Evolutionary conservation across 2,888 invertebrate species (phyloP).

Genomic region (Tachina grossa): DNA sequence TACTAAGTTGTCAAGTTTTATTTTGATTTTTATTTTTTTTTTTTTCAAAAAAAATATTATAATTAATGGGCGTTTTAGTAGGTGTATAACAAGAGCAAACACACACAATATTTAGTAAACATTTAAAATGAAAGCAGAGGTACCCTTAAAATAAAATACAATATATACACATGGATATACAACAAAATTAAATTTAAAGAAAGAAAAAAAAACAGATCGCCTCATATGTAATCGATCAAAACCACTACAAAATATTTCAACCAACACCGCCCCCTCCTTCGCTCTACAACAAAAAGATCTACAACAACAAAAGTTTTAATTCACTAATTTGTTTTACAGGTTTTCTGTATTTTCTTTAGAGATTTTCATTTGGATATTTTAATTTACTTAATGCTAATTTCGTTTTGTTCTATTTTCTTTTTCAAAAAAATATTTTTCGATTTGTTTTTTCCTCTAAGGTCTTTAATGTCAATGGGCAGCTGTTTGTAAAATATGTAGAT

Average conservation of each 20-base stretch:
- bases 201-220: constrained; percentile 63
- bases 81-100: constrained; percentile 59
- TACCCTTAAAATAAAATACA: constrained; percentile 51
- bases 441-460: constrained; percentile 33
- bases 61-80: constrained; percentile 72
- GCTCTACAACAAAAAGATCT: background rate
- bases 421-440: constrained; percentile 38
- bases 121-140: constrained; percentile 46
- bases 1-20: constrained; percentile 54
- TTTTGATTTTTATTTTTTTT: constrained; percentile 28
- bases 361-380: constrained; percentile 18
- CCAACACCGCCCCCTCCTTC: constrained; percentile 41
- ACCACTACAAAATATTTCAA: constrained; percentile 41
- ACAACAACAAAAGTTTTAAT: constrained; percentile 30
- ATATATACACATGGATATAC: no score
- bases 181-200: background rate
- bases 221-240: constrained; percentile 71
- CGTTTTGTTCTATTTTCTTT: constrained; percentile 33
- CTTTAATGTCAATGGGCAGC: constrained; percentile 66
- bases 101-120: constrained; percentile 46
- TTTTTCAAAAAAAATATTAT: constrained; percentile 58
- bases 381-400: constrained; percentile 41
- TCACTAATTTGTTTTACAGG: constrained; percentile 69
- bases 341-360: constrained; percentile 33
- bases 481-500: constrained; percentile 57